A percentile compares a stretch with the other conserved stretches of the same genome.
These are phyloP conservation scores for Nyctibius bracteatus DNA, from an alignment of 2,113 vertebrate genomes.

Conservation along the genomic window DNA sequence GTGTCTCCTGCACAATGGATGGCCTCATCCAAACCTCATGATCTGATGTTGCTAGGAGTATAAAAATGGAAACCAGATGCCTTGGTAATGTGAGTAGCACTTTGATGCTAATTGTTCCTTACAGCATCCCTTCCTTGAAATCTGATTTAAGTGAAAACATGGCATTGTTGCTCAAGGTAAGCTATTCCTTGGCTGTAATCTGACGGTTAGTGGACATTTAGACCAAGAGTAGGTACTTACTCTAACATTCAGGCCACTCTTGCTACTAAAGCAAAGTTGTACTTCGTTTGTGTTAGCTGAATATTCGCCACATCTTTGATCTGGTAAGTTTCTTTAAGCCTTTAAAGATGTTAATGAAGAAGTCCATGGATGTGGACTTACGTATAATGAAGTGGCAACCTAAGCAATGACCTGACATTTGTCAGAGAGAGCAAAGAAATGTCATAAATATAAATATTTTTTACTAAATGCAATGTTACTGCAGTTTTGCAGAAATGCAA, in stretches of 20 bases:
- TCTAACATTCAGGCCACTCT: neutral
- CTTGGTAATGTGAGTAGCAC: conserved; percentile 49
- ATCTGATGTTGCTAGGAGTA: neutral
- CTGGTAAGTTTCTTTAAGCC: neutral
- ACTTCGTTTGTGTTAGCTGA: neutral
- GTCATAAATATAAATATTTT: neutral
- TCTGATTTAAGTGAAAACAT: conserved; percentile 42
- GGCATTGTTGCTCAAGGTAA: conserved; percentile 44
- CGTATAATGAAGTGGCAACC: neutral
- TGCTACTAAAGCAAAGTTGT: neutral
- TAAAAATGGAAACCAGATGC: conserved; percentile 63
- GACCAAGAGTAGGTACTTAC: conserved; percentile 42
- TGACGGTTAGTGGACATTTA: conserved; percentile 33
- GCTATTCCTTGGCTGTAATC: conserved; percentile 35
- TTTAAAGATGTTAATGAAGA: neutral
- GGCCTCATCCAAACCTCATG: neutral
- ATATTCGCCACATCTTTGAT: neutral
- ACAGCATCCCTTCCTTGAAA: conserved; percentile 19
- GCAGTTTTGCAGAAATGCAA: neutral
- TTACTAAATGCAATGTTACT: neutral
- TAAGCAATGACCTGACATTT: neutral
- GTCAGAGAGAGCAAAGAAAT: neutral
- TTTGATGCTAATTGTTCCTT: conserved; percentile 62
- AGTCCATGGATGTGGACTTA: neutral
- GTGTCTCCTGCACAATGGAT: neutral